Conservation (phyloP, 1,140 invertebrate species). For the Spodoptera litura region DNA sequence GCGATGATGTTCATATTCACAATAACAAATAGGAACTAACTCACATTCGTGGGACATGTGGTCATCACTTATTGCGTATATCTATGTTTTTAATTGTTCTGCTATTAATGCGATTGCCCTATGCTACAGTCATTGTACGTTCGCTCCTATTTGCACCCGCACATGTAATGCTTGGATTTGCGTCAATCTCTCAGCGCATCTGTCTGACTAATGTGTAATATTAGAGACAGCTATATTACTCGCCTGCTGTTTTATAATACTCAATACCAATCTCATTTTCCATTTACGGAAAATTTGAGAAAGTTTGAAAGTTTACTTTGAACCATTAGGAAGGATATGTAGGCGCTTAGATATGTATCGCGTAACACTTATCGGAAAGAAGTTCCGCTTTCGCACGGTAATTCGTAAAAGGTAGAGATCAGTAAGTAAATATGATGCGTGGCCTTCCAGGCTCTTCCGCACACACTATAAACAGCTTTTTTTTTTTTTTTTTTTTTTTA, state of each 20-base stretch:
- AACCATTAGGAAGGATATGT: not conserved
- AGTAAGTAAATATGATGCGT: conserved; percentile 60
- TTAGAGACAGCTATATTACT: conserved; percentile 42
- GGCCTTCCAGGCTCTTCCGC: conserved; percentile 78
- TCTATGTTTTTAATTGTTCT: conserved; percentile 53
- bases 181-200: conserved; percentile 62
- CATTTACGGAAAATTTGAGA: conserved; percentile 9
- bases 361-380: conserved; percentile 33
- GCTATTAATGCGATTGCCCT: conserved; percentile 53
- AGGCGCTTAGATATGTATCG: conserved; percentile 4
- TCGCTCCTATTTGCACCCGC: conserved; percentile 53
- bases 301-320: conserved; percentile 4
- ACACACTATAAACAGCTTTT: conserved; percentile 76
- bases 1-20: conserved; percentile 38
- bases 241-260: not conserved
- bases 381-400: conserved; percentile 32
- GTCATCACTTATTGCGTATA: conserved; percentile 56
- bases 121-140: conserved; percentile 43
- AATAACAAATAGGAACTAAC: conserved; percentile 48
- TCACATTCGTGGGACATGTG: conserved; percentile 52
- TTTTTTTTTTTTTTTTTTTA: too few relatives aligned
- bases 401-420: conserved; percentile 41
- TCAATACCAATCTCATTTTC: not conserved
- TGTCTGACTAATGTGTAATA: conserved; percentile 63
- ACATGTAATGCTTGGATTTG: conserved; percentile 56